Base-by-base conservation (phyloP, 1,140 invertebrate species). In the Drosophila lacteicornis region DNA sequence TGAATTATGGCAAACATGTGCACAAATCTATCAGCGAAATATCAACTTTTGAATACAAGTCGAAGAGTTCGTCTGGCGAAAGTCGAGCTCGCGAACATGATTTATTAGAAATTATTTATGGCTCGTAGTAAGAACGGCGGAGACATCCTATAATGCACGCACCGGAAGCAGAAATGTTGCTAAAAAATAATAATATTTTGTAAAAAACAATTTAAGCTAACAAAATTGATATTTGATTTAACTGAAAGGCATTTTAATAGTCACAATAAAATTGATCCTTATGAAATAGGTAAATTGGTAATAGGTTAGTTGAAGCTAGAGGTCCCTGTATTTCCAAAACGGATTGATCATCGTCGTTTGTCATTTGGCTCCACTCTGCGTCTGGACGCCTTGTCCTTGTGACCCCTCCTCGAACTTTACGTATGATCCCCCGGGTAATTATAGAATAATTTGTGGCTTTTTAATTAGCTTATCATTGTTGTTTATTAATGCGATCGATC, bases 1-100 rank as follows among this genome's bases (percentile, higher is more conserved):
- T 87, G 73, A 87, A 83, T 88, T 87, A 88, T 87, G 55, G 73
- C 80, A 83, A 88, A 46, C 83, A 88, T 87, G 84, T 87, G 83
- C 83, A 83, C 70, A 87, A 87, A 88, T 88, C 83, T 83, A 83
- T 82, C 66, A 86, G 60, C 53, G 51, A 65, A 83, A 80, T 82
- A 78, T 78, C 51, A 79, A 60, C 60, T 75, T 79, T 65, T 49
- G 69, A 68, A 73, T 75, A 60, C 36, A 84, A 68, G 70, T 77
- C 71, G 84, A 86, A 87, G 71, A 88, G 68, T 83, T 88, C 61
- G 71, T 66, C 76, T 60, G 74, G 63, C 71, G 51, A 66, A 83
- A 83, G 75, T 68, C 49, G 38, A 78, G 58, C 80, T 79, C 66
- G 58, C 63, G 56, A 74, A 43, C 33, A 55, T 87, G 80, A 86